These are phyloP conservation scores for Craseonycteris thonglongyai DNA, from an alignment of 2,113 vertebrate genomes.

Conservation along the genomic window DNA sequence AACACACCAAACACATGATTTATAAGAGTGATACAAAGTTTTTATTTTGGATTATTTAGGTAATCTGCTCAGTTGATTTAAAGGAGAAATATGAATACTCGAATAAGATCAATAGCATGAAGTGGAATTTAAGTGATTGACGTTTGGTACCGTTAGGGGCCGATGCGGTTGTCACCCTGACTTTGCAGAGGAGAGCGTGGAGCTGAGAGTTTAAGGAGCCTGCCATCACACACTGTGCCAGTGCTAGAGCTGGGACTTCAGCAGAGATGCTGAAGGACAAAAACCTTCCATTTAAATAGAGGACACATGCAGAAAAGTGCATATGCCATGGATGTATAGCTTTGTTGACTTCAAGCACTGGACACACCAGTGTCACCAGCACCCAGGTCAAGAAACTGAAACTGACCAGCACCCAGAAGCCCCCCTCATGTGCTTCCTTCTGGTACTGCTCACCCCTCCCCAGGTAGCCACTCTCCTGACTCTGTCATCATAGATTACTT, in stretches of 20 bases:
- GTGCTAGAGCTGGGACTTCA: neutral
- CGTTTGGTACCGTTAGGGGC: neutral
- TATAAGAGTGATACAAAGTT: neutral
- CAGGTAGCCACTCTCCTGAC: neutral
- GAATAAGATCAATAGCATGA: neutral
- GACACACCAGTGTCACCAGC: neutral
- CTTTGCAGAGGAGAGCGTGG: neutral
- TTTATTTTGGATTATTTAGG: neutral
- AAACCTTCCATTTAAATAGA: neutral
- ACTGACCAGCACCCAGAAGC: neutral
- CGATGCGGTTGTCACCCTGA: neutral
- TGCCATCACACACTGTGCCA: neutral
- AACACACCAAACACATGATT: neutral
- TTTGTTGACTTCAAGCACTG: neutral
- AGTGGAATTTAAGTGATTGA: neutral
- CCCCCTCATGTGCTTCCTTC: fast-evolving
- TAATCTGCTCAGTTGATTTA: neutral
- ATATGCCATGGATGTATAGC: fast-evolving
- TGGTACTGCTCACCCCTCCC: no score
- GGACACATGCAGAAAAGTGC: neutral
- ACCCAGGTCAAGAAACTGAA: neutral
- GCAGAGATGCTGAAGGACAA: neutral
- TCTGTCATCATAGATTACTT: no score
- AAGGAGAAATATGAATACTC: neutral
- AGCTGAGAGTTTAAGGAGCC: neutral